phyloP scores from a whole-genome alignment of 2,113 vertebrate species.

The Cyanistes caeruleus region DNA sequence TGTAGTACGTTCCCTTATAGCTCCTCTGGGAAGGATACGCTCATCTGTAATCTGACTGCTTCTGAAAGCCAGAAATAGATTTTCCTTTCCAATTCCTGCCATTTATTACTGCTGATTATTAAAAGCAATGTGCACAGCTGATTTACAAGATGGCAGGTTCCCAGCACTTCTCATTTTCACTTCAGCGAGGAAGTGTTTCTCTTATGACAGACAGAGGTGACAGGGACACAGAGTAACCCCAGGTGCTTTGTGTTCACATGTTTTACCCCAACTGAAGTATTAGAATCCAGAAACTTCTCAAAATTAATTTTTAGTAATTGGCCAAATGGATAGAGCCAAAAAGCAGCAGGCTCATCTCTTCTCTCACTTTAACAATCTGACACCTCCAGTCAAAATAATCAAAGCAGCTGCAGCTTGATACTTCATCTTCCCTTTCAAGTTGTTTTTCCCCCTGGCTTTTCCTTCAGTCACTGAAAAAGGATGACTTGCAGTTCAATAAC shows the following conservation, averaged over 20 bases:
- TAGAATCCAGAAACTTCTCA: neutral
- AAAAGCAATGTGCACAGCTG: neutral
- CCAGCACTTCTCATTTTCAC: neutral
- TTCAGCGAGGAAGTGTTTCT: neutral
- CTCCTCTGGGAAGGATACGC: neutral
- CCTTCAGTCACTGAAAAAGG: neutral
- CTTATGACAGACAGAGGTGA: neutral
- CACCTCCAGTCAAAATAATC: constrained; percentile 60
- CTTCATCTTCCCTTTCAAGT: constrained; percentile 21
- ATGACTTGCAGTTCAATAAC: constrained; percentile 1
- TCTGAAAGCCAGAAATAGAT: constrained; percentile 11
- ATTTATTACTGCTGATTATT: constrained; percentile 3
- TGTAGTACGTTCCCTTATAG: neutral
- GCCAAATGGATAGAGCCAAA: neutral
- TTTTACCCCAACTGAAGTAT: neutral
- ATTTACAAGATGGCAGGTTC: neutral
- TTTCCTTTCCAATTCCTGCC: neutral
- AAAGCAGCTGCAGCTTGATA: constrained; percentile 6
- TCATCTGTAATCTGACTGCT: neutral
- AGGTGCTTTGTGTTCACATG: neutral
- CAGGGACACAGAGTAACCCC: neutral
- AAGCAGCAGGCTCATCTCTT: neutral
- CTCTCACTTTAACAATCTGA: constrained; percentile 19
- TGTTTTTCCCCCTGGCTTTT: neutral
- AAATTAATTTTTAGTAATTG: constrained; percentile 32